These are phyloP conservation scores for Morone chrysops DNA, from an alignment of 2,113 vertebrate species.

Conservation along the genomic window DNA sequence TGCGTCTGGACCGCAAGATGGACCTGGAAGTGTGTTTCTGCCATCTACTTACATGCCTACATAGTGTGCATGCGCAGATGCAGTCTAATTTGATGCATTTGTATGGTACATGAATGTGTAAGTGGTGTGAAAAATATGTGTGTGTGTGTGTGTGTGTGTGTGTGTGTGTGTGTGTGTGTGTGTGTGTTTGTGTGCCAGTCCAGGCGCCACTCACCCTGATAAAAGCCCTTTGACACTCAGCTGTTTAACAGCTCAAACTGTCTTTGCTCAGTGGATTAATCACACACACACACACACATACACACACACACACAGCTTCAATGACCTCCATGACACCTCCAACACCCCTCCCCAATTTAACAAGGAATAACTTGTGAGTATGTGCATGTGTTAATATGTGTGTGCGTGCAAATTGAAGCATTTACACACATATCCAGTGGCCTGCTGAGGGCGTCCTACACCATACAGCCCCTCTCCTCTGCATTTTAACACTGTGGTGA, in stretches of 20 bases:
- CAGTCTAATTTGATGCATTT: slow-evolving; percentile 28
- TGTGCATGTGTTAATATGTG: slow-evolving; percentile 37
- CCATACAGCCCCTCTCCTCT: slow-evolving; percentile 59
- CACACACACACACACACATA: slow-evolving; percentile 33
- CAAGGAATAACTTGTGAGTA: slow-evolving; percentile 63
- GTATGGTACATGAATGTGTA: slow-evolving; percentile 39
- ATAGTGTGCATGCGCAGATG: not conserved
- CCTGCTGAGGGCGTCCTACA: slow-evolving; percentile 77
- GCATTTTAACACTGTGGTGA: slow-evolving; percentile 75
- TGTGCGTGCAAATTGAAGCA: slow-evolving; percentile 42
- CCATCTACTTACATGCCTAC: not conserved
- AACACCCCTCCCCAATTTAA: slow-evolving; percentile 54
- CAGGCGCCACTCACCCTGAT: slow-evolving; percentile 74
- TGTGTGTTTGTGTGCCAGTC: slow-evolving; percentile 41
- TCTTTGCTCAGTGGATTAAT: slow-evolving; percentile 74
- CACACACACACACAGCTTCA: slow-evolving; percentile 43
- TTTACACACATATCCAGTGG: slow-evolving; percentile 55
- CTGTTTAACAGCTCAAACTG: slow-evolving; percentile 79
- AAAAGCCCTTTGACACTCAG: slow-evolving; percentile 82
- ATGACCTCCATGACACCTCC: slow-evolving; percentile 62
- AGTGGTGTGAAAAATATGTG: slow-evolving; percentile 29
- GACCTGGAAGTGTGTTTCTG: slow-evolving; percentile 20
- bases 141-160: slow-evolving; percentile 15
- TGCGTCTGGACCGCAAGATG: slow-evolving; percentile 8
- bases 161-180: slow-evolving; percentile 43